Evolutionary conservation across 2,797 vertebrate species (phyloP).

Genomic region (Lepilemur ruficaudatus): DNA sequence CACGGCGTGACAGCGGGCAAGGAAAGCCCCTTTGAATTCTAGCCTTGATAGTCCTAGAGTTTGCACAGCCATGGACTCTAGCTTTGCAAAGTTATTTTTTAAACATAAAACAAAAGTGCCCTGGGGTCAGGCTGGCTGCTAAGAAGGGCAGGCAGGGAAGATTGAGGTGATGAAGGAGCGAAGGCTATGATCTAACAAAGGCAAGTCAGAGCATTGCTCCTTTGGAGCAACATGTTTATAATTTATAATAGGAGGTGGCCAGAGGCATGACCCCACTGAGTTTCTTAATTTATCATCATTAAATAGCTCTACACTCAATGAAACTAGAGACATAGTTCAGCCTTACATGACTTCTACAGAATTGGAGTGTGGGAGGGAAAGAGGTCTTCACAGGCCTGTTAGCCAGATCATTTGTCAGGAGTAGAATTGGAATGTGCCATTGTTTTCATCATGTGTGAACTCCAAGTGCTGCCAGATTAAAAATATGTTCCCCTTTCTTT

Average conservation of each 20-base stretch:
- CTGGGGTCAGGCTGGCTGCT: not conserved
- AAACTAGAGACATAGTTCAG: not conserved
- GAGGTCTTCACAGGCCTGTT: not conserved
- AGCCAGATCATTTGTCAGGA: not conserved
- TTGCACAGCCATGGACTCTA: not conserved
- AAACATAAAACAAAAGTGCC: not conserved
- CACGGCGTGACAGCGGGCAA: not conserved
- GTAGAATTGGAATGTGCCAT: not conserved
- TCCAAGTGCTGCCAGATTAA: not conserved
- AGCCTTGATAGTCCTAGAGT: not conserved
- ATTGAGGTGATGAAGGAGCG: not conserved
- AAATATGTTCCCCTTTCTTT: not conserved
- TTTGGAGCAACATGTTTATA: not conserved
- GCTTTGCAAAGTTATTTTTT: not conserved
- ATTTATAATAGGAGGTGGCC: not conserved
- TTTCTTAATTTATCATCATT: not conserved
- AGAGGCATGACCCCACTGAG: not conserved
- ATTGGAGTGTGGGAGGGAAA: not conserved
- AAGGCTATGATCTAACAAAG: not conserved
- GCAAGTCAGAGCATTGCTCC: not conserved
- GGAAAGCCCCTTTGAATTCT: not conserved
- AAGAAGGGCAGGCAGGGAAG: not conserved
- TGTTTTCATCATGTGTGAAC: not conserved
- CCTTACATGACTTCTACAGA: not conserved
- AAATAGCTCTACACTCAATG: not conserved